Conservation (phyloP, 2,113 vertebrate species). For the Procavia capensis region DNA sequence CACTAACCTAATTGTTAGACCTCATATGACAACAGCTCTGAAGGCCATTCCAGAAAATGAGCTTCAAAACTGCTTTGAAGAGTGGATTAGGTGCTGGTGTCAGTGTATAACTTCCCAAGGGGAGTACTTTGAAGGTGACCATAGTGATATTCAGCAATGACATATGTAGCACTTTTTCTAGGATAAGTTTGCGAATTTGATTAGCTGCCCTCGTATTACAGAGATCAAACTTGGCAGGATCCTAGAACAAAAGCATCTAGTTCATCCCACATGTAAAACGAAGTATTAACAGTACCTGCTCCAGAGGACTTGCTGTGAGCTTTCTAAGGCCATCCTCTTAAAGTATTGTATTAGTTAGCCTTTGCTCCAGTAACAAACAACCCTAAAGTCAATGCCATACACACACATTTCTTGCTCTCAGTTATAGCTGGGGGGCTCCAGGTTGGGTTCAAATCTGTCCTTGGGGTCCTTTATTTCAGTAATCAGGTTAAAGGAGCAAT, state of each 20-base stretch:
- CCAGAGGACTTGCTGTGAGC: not conserved
- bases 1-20: too few relatives aligned
- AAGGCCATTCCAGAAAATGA: too few relatives aligned
- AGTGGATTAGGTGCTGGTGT: too few relatives aligned
- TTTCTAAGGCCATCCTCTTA: not conserved
- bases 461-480: not conserved
- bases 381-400: not conserved
- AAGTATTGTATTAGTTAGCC: not conserved
- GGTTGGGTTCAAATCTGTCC: not conserved
- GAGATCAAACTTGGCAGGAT: not conserved
- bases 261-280: not conserved
- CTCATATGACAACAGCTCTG: too few relatives aligned
- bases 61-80: too few relatives aligned
- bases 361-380: constrained; percentile 28
- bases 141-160: too few relatives aligned
- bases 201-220: too few relatives aligned
- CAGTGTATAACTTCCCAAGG: too few relatives aligned
- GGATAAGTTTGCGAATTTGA: too few relatives aligned
- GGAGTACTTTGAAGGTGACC: too few relatives aligned
- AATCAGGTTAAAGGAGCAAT: not conserved
- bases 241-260: not conserved
- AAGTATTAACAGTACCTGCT: not conserved
- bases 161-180: too few relatives aligned
- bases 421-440: not conserved
- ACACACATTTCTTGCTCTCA: not conserved